Evolutionary conservation across 2,888 invertebrate genomes (phyloP).

Genomic region (Melanchra persicariae): DNA sequence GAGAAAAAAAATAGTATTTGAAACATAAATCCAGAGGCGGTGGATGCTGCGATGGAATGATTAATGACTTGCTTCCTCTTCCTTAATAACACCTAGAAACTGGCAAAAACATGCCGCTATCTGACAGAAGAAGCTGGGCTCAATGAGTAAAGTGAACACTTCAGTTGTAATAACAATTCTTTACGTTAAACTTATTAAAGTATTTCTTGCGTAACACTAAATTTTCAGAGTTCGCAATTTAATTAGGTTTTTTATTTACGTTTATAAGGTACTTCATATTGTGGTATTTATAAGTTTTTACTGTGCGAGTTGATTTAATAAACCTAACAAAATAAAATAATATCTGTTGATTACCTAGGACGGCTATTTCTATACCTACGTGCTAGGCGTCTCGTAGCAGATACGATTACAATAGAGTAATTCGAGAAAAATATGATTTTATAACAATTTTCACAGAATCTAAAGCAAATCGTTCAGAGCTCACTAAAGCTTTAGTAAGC

Average conservation of each 20-base stretch:
- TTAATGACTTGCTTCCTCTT: conserved; percentile 72
- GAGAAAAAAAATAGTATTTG: conserved; percentile 39
- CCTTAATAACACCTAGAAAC: conserved; percentile 62
- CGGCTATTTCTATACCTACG: background rate
- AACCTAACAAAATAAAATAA: background rate
- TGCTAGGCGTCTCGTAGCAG: background rate
- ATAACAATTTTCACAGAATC: background rate
- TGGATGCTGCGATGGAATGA: conserved; percentile 65
- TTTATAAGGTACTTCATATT: conserved; percentile 23
- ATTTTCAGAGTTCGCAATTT: conserved; percentile 14
- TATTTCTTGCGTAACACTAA: conserved; percentile 40
- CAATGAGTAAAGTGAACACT: conserved; percentile 53
- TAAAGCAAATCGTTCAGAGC: background rate
- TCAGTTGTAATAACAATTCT: conserved; percentile 47
- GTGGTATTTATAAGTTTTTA: conserved; percentile 23
- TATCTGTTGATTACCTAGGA: background rate
- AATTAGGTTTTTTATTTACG: conserved; percentile 17
- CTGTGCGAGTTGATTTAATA: conserved; percentile 13
- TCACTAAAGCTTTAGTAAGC: background rate
- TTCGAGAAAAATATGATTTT: background rate
- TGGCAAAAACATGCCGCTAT: conserved; percentile 61
- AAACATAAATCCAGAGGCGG: conserved; percentile 63
- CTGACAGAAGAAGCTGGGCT: conserved; percentile 61
- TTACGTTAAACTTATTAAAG: conserved; percentile 25
- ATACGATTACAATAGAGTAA: background rate